Evolutionary conservation across 2,113 vertebrate species (phyloP).

Genomic region (Petaurus breviceps): DNA sequence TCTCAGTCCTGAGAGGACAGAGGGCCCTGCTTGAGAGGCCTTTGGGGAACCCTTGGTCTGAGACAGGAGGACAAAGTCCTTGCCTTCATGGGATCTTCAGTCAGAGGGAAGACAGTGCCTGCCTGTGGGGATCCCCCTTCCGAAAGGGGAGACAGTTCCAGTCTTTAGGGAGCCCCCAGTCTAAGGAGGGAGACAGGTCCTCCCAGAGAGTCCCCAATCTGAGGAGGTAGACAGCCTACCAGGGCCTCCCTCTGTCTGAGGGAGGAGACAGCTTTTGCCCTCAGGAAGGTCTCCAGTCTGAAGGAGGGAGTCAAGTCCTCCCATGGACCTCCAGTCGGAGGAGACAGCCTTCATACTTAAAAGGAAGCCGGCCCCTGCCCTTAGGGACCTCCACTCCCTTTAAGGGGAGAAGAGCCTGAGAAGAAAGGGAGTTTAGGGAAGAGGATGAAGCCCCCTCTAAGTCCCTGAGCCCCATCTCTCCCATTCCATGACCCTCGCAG

Average conservation of each 20-base stretch:
- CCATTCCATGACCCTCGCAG: not conserved
- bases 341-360: not conserved
- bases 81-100: not conserved
- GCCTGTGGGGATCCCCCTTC: not conserved
- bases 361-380: not conserved
- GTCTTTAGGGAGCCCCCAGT: not conserved
- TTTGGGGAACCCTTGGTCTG: not conserved
- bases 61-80: not conserved
- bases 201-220: not conserved
- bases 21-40: not conserved
- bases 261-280: not conserved
- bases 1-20: not conserved
- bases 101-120: not conserved
- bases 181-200: not conserved
- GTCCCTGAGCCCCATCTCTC: not conserved
- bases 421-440: not conserved
- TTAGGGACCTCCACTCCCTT: not conserved
- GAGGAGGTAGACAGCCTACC: not conserved
- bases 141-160: not conserved
- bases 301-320: not conserved
- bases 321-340: not conserved
- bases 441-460: not conserved
- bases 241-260: not conserved
- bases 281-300: not conserved
- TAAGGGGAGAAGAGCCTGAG: fast-evolving